Evolutionary conservation across 1,140 invertebrate genomes (phyloP), one percentile per base, ranked within the genome.

Genomic region (Parasteatoda tepidariorum): DNA sequence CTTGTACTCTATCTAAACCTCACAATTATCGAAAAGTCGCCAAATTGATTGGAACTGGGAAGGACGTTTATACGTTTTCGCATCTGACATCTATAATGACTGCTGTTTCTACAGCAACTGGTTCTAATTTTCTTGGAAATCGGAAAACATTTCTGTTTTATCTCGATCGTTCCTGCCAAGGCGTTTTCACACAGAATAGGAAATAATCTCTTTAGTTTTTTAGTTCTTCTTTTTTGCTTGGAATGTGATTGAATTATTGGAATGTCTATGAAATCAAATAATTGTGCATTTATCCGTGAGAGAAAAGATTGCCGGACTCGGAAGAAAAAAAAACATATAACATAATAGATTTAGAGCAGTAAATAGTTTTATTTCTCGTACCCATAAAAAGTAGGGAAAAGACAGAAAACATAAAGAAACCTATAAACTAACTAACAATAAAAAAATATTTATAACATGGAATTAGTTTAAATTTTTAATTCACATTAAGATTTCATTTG

Each of bases 41-140:
- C 62, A 31, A 66, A 66, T 66, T 66, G 62, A 66, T 66, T 66
- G 34, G 34, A n/a, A n/a, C n/a, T n/a, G n/a, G 62, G 31, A n/a
- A n/a, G 30, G 34, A 33, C 62, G 34, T 68, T 48, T 48, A 26
- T 33, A 48, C n/a, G n/a, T 22, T 59, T 59, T 59, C 24, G n/a
- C 22, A 22, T n/a, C 22, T 68, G 33, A 24, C 22, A 11, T 48
- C 7, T 24, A 48, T 68, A 68, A 68, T 68, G 66, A 68, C 22
- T 68, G 38, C 66, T 68, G 66, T 68, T 68, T 68, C 66, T 38
- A 38, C 34, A 48, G 66, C 66, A 68, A 68, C 66, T 68, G 66
- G 66, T 68, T 41, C 66, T 41, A n/a, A 24, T 68, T 68, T 41
- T 38, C 26, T 68, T 48, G 22, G 22, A 41, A 28, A 64, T n/a